These are phyloP conservation scores for Tinea trinotella DNA, from an alignment of 2,888 invertebrate species.

Conservation along the genomic window DNA sequence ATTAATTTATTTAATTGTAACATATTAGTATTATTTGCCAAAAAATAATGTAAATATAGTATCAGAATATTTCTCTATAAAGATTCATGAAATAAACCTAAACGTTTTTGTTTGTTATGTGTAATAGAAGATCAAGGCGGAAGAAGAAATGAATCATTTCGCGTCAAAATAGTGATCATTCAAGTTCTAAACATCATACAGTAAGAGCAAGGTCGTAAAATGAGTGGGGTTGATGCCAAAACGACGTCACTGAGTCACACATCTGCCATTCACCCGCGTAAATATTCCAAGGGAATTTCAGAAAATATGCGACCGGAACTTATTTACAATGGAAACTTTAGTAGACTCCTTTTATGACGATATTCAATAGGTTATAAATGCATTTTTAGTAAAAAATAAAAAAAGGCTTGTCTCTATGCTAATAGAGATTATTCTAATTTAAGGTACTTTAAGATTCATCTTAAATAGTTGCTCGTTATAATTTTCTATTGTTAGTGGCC, in stretches of 20 bases:
- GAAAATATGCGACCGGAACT: slow-evolving; percentile 5
- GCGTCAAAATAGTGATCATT: slow-evolving; percentile 14
- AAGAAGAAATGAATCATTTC: neutral
- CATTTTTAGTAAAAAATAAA: too few relatives aligned
- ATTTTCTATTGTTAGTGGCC: too few relatives aligned
- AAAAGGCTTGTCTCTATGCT: too few relatives aligned
- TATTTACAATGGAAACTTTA: slow-evolving; percentile 6
- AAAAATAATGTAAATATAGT: too few relatives aligned
- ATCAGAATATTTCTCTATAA: too few relatives aligned
- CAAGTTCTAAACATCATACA: slow-evolving; percentile 10
- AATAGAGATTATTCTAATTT: too few relatives aligned
- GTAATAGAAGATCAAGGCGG: neutral
- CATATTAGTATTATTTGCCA: neutral
- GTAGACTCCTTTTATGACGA: too few relatives aligned
- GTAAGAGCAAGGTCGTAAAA: slow-evolving; percentile 4
- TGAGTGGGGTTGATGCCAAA: slow-evolving; percentile 3
- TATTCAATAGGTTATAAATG: too few relatives aligned
- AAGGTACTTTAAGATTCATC: too few relatives aligned
- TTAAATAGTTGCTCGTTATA: too few relatives aligned
- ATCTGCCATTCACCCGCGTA: slow-evolving; percentile 17
- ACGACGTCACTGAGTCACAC: slow-evolving; percentile 9
- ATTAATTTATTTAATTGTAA: neutral
- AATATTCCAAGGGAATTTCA: slow-evolving; percentile 3
- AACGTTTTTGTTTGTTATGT: neutral
- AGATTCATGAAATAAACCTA: too few relatives aligned